Conservation (phyloP, 2,113 vertebrate species). For the Erythrolamprus reginae region DNA sequence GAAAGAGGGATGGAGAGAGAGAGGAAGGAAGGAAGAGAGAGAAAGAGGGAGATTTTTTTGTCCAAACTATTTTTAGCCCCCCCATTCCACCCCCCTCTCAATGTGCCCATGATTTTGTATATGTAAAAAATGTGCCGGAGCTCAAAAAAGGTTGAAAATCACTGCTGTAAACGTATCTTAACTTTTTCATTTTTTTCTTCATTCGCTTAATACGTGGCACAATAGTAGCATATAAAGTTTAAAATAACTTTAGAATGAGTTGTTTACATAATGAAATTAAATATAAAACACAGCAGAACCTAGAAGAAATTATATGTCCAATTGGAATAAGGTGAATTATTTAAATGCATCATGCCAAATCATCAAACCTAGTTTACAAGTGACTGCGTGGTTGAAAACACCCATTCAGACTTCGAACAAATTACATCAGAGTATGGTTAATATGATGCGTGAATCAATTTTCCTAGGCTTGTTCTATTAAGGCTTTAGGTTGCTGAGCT, state of each 20-base stretch:
- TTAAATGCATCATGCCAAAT: constrained; percentile 17
- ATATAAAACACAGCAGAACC: constrained; percentile 10
- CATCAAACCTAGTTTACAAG: neutral
- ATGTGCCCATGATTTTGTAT: too few species aligned
- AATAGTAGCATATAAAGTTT: constrained; percentile 31
- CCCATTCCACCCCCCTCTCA: too few species aligned
- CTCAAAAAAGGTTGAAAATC: too few species aligned
- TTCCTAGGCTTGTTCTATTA: neutral
- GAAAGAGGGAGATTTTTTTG: too few species aligned
- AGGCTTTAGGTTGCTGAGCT: neutral
- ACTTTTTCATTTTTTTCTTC: constrained; percentile 19
- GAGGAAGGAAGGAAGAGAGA: too few species aligned
- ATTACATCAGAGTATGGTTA: neutral
- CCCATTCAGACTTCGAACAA: neutral
- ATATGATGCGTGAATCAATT: neutral
- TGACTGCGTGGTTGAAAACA: neutral
- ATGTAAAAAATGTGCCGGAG: too few species aligned
- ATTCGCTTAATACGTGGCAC: constrained; percentile 30
- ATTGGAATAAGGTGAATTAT: constrained; percentile 46
- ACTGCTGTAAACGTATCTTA: constrained; percentile 10
- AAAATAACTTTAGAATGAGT: constrained; percentile 39
- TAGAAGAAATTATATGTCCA: neutral
- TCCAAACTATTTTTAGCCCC: too few species aligned
- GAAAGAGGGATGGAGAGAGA: too few species aligned
- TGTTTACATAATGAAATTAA: constrained; percentile 49